Evolutionary conservation across 2,797 vertebrate species (phyloP), one percentile per base, ranked within the genome.

Genomic region (Sebastes vulpes): DNA sequence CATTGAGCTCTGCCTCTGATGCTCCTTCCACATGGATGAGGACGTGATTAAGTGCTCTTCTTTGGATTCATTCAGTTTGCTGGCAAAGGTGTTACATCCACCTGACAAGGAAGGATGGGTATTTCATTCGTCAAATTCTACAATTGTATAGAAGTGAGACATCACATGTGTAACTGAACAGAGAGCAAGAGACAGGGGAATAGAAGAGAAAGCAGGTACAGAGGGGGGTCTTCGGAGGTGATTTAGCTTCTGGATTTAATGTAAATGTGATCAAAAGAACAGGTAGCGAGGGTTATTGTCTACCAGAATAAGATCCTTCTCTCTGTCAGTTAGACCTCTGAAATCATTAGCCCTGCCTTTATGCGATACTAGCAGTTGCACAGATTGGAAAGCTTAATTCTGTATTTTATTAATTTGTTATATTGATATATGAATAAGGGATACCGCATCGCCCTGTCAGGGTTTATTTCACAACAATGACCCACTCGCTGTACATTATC

Each of bases 211-310:
- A 83, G 75, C 65, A 25, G 48, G 21, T 86, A 79, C 72, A 68
- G 72, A 26, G 56, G 23, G 25, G 7, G 53, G 57, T 50, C 53
- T 70, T 46, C 78, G 58, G 72, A 54, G 42, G 69, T 81, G 79
- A 91, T 92, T 90, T 82, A 85, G 73, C 56, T 61, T 54, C 81
- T 82, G 50, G 57, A 59, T 64, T 77, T 38, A 84, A 87, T 80
- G 68, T 72, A 69, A 91, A 86, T 77, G 57, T 86, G 60, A 86
- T 77, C 60, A 83, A 72, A 89, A 85, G 77, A 90, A 91, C 65
- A 81, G 81, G 77, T 48, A 65, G 28, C 50, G 14, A 1, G 9
- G 64, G 42, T 79, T 79, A 84, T 89, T 92, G 90, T 89, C 61
- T 85, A 9, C 35, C 14, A 68, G 73, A 81, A 77, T 67, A 61